Evolutionary conservation across 1,140 invertebrate species (phyloP), one percentile per base, ranked within the genome.

Genomic region (Drosophila funebris): DNA sequence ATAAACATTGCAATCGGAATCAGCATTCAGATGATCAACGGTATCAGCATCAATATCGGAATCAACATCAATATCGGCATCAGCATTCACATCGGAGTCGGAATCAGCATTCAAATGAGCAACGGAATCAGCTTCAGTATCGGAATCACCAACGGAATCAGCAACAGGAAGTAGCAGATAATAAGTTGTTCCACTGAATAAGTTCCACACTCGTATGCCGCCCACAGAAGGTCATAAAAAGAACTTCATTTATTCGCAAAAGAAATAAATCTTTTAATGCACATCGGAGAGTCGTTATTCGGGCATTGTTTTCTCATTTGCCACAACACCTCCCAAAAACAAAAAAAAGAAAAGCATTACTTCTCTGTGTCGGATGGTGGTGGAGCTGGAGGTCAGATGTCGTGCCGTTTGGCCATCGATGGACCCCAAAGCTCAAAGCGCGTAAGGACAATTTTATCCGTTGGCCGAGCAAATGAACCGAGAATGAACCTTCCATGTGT

Each of bases 201-300:
- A 36, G 33, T 36, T n/a, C 33, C 33, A n/a, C 33, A 36, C 11
- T 27, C 24, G 5, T 5, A 24, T 11, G 29, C 52, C 18, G 43
- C 66, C 50, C 60, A 58, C 54, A 69, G 44, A 58, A 37, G 46
- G 54, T 50, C 60, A 82, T 79, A 80, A 85, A 84, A 81, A 87
- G n/a, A 83, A 83, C 83, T 90, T 84, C 82, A 84, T 81, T 90
- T 88, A 78, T 67, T 74, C 62, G 74, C 52, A 82, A 84, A 89
- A 85, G 88, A 90, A 90, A 90, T 90, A 90, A 90, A 90, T 90
- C 88, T 90, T 89, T 81, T 88, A 90, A 90, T 83, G 72, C 79
- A 88, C 83, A 87, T 87, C 78, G 82, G 76, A 85, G 81, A 90
- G 83, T 91, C 88, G 88, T 90, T 90, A 90, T 82, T 89, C 70